Conservation (phyloP, 1,140 invertebrate species). For the Stenopsyche tienmushanensis region DNA sequence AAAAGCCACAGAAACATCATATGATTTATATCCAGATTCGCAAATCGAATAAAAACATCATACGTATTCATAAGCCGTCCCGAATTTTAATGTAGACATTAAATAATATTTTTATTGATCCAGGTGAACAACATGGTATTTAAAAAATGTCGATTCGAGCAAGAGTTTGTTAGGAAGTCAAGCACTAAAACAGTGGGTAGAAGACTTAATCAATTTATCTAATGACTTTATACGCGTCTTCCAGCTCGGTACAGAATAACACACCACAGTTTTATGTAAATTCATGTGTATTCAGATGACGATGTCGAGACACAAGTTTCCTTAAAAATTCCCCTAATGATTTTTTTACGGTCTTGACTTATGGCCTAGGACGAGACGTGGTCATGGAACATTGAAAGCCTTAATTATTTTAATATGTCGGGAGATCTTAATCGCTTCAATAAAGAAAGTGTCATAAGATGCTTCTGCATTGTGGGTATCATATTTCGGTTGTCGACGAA, state of each 20-base stretch:
- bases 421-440: background rate
- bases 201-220: conserved; percentile 25
- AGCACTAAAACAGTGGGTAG: conserved; percentile 35
- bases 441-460: too few species aligned
- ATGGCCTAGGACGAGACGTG: background rate
- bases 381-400: background rate
- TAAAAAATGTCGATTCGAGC: conserved; percentile 5
- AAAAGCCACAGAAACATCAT: too few species aligned
- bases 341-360: background rate
- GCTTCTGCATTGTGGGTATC: too few species aligned
- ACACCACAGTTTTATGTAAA: background rate
- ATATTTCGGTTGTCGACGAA: too few species aligned
- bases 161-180: conserved; percentile 17
- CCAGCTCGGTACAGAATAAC: background rate
- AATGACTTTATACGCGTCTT: conserved; percentile 28
- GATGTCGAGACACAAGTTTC: background rate
- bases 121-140: too few species aligned
- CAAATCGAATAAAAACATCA: too few species aligned
- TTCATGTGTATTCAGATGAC: too few species aligned
- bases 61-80: too few species aligned
- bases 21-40: too few species aligned
- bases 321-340: background rate
- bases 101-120: too few species aligned
- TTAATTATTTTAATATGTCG: background rate
- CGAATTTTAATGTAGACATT: too few species aligned